A percentile compares a stretch with the other conserved stretches of the same genome.
Conservation (phyloP, 2,797 vertebrate genomes). For the Morelia viridis region DNA sequence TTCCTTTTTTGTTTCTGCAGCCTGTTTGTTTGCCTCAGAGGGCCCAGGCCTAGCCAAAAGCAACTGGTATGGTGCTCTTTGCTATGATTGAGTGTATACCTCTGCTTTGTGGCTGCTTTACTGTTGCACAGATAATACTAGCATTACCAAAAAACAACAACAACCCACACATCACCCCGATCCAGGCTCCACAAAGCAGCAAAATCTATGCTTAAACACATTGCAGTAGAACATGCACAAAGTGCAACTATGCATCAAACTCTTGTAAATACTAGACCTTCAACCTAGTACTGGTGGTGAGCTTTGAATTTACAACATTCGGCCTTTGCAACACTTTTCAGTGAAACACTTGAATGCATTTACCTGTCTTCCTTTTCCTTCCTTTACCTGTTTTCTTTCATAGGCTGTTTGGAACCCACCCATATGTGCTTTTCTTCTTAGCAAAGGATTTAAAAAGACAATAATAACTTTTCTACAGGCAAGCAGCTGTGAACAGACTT, state of each 20-base stretch:
- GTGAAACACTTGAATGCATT: not conserved
- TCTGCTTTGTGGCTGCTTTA: not conserved
- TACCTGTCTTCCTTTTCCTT: not conserved
- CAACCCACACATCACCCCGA: not conserved
- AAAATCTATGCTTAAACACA: not conserved
- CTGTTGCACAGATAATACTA: not conserved
- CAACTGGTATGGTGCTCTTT: not conserved
- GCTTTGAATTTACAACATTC: not conserved
- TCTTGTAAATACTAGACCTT: not conserved
- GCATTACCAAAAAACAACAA: not conserved
- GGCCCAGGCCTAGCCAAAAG: not conserved
- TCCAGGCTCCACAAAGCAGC: not conserved
- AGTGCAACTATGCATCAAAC: not conserved
- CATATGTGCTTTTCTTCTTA: not conserved
- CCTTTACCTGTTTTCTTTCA: not conserved
- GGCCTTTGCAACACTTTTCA: not conserved
- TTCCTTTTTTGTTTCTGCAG: not conserved
- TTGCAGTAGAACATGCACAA: not conserved
- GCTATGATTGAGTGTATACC: not conserved
- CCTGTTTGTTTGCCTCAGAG: not conserved
- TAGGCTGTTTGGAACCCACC: not conserved
- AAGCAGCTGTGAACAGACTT: not conserved
- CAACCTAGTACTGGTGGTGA: not conserved
- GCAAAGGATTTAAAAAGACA: not conserved
- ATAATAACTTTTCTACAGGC: not conserved